Evolutionary conservation across 1,140 invertebrate genomes (phyloP), one percentile per base, ranked within the genome.

Genomic region (Temnothorax curvispinosus): DNA sequence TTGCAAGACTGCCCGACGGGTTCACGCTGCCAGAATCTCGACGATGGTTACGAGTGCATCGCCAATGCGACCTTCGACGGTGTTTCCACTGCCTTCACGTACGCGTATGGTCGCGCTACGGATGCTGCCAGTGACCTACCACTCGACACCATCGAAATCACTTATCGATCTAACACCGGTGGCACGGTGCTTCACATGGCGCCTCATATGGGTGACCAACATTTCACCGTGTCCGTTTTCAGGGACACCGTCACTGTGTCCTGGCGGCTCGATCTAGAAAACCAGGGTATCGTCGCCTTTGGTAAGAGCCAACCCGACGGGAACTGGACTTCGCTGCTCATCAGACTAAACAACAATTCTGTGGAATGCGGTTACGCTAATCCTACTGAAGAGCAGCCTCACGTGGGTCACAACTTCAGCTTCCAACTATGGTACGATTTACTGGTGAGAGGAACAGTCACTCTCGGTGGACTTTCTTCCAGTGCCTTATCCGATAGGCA

Each of bases 1-100:
- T 94, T 98, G 71, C 97, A 97, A 91, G 95, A 96, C 21, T 99
- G 99, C 95, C 99, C 99, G 1, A 94, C 93, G 44, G 97, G 97
- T 74, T 97, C 98, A 11, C 96, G 96, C 52, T 99, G 99, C 93
- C 96, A 97, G 64, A 99, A 99, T 95, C 96, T 99, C 7, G 97
- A 98, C 85, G 97, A 97, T 88, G 99, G 99, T 27, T 99, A 98
- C 95, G 98, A 99, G 95, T 99, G 99, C 94, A 96, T 98, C n/a
- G 97, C 98, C 0, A 98, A 98, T 93, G 97, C 97, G 8, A 98
- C 98, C 8, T 98, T 99, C 91, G 97, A 98, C 93, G 98, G 98
- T 27, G 94, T 95, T 18, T 95, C 96, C 58, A 96, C 96, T 0
- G 96, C 96, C 15, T 96, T 97, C 71, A 94, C 94, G 21, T 97